These are phyloP conservation scores for Tachystola acroxantha DNA, from an alignment of 2,888 invertebrate genomes.

Conservation along the genomic window DNA sequence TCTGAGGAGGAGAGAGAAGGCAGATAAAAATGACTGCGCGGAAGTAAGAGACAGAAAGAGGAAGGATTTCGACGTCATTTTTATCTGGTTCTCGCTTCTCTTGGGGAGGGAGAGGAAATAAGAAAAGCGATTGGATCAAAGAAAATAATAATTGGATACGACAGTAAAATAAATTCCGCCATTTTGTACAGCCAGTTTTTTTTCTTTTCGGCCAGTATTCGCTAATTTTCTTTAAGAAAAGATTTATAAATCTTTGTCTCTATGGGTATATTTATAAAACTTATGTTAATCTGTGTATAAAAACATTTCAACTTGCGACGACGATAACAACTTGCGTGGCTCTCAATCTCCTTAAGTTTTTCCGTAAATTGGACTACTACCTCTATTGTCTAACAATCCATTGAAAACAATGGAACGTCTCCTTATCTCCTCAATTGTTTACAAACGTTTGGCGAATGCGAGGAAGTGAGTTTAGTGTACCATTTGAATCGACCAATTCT, in stretches of 20 bases:
- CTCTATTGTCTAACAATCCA: slow-evolving; percentile 29
- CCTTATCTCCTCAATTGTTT: slow-evolving; percentile 23
- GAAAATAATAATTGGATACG: too few species aligned
- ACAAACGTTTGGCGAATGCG: slow-evolving; percentile 25
- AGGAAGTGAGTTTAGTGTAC: slow-evolving; percentile 20
- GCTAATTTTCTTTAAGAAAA: too few species aligned
- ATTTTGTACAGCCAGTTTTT: too few species aligned
- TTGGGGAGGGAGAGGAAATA: slow-evolving; percentile 11
- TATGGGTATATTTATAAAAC: too few species aligned
- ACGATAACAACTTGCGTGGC: too few species aligned
- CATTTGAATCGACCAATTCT: slow-evolving; percentile 14
- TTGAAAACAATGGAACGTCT: slow-evolving; percentile 26
- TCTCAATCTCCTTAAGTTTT: too few species aligned
- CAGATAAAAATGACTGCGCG: slow-evolving; percentile 75
- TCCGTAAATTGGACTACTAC: slow-evolving; percentile 17
- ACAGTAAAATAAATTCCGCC: too few species aligned
- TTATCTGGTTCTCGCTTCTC: slow-evolving; percentile 70
- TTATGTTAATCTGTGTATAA: too few species aligned
- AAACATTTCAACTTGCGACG: too few species aligned
- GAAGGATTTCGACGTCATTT: slow-evolving; percentile 58
- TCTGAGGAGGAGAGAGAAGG: slow-evolving; percentile 70
- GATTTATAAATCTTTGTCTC: too few species aligned
- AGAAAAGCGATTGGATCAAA: too few species aligned
- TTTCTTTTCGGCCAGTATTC: too few species aligned
- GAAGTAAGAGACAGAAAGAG: slow-evolving; percentile 22